These are phyloP conservation scores for Salvelinus sp. DNA, from an alignment of 2,113 vertebrate species.

Conservation along the genomic window DNA sequence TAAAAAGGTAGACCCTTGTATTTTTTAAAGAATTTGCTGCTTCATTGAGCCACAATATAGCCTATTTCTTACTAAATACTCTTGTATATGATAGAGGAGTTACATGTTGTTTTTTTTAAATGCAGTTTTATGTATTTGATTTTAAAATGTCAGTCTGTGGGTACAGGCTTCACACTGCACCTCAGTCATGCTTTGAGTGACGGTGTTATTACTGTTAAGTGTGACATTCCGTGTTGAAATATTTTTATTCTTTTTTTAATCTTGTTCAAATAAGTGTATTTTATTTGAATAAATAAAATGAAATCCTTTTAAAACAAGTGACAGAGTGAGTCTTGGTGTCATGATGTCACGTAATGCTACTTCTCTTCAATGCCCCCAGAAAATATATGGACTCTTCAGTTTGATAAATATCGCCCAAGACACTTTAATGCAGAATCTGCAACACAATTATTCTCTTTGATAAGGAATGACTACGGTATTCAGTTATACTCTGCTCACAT, in stretches of 20 bases:
- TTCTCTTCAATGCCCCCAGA: not conserved
- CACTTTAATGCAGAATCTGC: constrained; percentile 64
- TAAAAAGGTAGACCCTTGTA: constrained; percentile 17
- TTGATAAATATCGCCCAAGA: constrained; percentile 61
- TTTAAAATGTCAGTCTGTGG: constrained; percentile 39
- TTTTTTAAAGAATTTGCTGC: constrained; percentile 37
- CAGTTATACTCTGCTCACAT: constrained; percentile 28
- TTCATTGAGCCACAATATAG: constrained; percentile 33
- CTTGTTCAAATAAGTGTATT: constrained; percentile 60
- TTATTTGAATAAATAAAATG: constrained; percentile 63
- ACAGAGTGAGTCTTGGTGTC: not conserved
- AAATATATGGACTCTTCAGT: constrained; percentile 7
- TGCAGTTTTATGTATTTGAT: constrained; percentile 66
- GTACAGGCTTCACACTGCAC: constrained; percentile 36
- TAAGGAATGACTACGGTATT: constrained; percentile 57
- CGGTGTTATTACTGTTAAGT: constrained; percentile 49
- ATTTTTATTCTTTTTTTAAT: constrained; percentile 68
- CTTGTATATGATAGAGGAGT: constrained; percentile 14
- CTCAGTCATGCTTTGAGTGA: constrained; percentile 37
- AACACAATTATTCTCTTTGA: constrained; percentile 43
- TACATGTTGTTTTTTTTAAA: constrained; percentile 48
- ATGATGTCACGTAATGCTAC: not conserved
- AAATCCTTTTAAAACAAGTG: not conserved
- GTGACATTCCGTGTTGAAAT: constrained; percentile 52
- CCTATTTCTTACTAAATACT: constrained; percentile 14